Evolutionary conservation across 92 coral and sea anemone genomes (phyloP).

Genomic region (Porites divaricata): DNA sequence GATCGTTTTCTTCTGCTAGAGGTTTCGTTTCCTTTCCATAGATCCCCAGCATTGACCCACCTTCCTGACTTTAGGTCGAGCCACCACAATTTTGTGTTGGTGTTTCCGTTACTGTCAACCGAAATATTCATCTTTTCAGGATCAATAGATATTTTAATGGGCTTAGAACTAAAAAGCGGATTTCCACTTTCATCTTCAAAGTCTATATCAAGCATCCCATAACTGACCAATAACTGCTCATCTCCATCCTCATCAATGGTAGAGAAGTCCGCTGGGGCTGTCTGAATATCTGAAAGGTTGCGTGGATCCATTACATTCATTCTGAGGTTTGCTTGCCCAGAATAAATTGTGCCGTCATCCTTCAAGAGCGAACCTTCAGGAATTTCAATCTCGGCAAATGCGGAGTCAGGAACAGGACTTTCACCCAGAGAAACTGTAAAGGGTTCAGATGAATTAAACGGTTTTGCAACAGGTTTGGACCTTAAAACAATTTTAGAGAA

Average conservation of each 20-base stretch:
- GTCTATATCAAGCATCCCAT: slow-evolving; percentile 61
- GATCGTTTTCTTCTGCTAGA: background rate
- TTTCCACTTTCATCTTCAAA: slow-evolving; percentile 59
- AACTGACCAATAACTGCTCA: slow-evolving; percentile 53
- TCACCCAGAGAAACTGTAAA: slow-evolving; percentile 14
- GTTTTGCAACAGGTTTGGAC: background rate
- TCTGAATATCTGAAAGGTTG: slow-evolving; percentile 51
- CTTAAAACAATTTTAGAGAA: slow-evolving; percentile 23
- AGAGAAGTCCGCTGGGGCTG: slow-evolving; percentile 73
- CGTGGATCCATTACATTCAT: slow-evolving; percentile 71
- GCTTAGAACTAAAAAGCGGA: slow-evolving; percentile 33
- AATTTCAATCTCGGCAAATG: slow-evolving; percentile 54
- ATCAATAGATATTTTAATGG: slow-evolving; percentile 50
- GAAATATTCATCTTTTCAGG: slow-evolving; percentile 56
- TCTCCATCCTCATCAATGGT: slow-evolving; percentile 61
- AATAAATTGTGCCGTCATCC: slow-evolving; percentile 52
- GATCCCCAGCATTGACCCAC: slow-evolving; percentile 28
- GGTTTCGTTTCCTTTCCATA: background rate
- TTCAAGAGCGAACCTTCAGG: slow-evolving; percentile 56
- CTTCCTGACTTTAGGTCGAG: slow-evolving; percentile 66
- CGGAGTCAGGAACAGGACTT: background rate
- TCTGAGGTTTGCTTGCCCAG: slow-evolving; percentile 47
- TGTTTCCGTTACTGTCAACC: slow-evolving; percentile 3
- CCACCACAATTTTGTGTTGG: slow-evolving; percentile 58
- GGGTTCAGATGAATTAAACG: slow-evolving; percentile 27